Evolutionary conservation across 2,113 vertebrate genomes (phyloP), one percentile per base, ranked within the genome.

Genomic region (Kryptolebias marmoratus): DNA sequence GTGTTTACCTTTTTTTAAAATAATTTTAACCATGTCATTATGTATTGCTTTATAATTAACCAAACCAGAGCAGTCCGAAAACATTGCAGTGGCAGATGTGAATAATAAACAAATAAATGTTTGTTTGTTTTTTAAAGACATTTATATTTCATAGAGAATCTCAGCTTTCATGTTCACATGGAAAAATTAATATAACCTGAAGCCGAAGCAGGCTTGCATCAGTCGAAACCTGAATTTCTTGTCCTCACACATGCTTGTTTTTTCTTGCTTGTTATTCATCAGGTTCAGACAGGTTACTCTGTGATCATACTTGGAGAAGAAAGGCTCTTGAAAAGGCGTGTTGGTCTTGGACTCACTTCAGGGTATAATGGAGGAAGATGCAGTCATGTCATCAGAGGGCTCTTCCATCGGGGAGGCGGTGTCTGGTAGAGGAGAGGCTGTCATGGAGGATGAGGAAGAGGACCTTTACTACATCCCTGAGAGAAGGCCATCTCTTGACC

Each of bases 401-500:
- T 70, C 80, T 44, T 87, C 82, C 18, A 4, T 76, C n/a, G 82
- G 83, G 44, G 79, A 89, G 0, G 81, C 71, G 2, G 80, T 30
- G 47, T 89, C 87, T 42, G 81, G 27, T 27, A 57, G 85, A 72
- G 70, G 18, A 42, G 28, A 50, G 10, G 44, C 4, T 30, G n/a
- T 0, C 8, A 0, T 16, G 47, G 0, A 55, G 13, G 0, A 50
- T 15, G 87, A 76, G 8, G 78, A 84, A 0, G 90, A 89, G 0
- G 60, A 42, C 0, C 3, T 86, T 1, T 86, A 48, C 68, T 89
- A 89, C 71, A 82, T 88, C 22, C 87, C 87, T 31, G 73, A 79
- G 16, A 83, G 81, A 68, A 83, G 87, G 71, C 77, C 69, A 1
- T 88, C 85, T 32, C 80, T 90, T 18, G 87, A 85, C 16, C 71